A percentile compares a stretch with the other conserved stretches of the same genome.
Conservation (phyloP, 2,888 invertebrate species). For the Orthosia cruda region DNA sequence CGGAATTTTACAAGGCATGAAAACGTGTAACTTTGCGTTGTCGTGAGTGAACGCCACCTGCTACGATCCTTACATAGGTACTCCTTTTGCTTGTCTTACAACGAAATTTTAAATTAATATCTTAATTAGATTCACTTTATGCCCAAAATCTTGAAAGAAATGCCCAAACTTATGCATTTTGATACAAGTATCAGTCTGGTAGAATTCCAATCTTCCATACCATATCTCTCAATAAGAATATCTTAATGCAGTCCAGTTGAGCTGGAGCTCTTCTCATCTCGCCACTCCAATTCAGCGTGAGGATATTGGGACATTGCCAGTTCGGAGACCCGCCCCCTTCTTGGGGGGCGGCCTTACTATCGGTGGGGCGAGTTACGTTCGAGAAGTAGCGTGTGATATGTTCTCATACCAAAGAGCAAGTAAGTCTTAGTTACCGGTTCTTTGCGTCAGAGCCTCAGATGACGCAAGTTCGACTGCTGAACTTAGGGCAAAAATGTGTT, state of each 20-base stretch:
- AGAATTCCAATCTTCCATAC: conserved; percentile 14
- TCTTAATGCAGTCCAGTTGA: conserved; percentile 68
- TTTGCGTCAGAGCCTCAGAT: no score
- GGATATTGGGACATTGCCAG: conserved; percentile 70
- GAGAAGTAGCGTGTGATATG: not conserved
- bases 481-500: no score
- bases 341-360: conserved; percentile 44
- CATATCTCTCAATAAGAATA: conserved; percentile 50
- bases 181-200: conserved; percentile 12
- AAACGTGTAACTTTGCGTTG: no score
- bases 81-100: no score
- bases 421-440: not conserved
- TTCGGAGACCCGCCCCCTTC: conserved; percentile 54
- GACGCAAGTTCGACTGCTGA: no score
- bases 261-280: conserved; percentile 63
- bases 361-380: conserved; percentile 14
- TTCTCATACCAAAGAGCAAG: not conserved
- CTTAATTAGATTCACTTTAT: not conserved
- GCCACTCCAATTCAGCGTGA: conserved; percentile 69
- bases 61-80: no score
- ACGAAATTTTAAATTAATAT: no score
- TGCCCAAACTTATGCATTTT: not conserved
- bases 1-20: no score
- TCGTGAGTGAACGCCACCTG: no score
- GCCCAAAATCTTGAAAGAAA: not conserved